Percentiles rank a stretch among this genome's conserved stretches.
Conservation (phyloP, 2,113 vertebrate species). For the Dipodomys merriami region DNA sequence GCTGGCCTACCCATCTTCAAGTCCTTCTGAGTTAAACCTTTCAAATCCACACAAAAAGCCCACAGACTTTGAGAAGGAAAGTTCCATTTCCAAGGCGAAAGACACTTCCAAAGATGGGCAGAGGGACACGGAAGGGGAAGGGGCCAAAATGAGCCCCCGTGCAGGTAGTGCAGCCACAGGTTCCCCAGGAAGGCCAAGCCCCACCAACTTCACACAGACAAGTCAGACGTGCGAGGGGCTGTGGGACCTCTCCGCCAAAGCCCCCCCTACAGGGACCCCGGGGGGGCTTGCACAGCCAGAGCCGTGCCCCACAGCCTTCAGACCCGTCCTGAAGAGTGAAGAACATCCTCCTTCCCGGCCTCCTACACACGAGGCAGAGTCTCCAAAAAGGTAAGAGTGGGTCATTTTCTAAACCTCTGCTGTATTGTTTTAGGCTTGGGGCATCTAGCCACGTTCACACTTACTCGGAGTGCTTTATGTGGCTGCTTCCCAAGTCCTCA, state of each 20-base stretch:
- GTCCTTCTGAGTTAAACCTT: conserved; percentile 81
- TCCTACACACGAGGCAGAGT: conserved; percentile 73
- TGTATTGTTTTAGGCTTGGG: not conserved
- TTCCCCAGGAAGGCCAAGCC: conserved; percentile 94
- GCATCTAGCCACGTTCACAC: not conserved
- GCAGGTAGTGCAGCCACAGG: conserved; percentile 93
- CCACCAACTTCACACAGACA: conserved; percentile 91
- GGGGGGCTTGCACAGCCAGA: conserved; percentile 78
- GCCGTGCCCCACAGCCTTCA: conserved; percentile 80
- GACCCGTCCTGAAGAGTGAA: conserved; percentile 78
- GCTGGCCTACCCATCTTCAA: conserved; percentile 86
- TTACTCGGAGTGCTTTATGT: not conserved
- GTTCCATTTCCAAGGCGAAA: conserved; percentile 76
- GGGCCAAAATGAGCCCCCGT: conserved; percentile 92
- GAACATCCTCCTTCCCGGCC: conserved; percentile 58
- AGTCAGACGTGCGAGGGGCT: conserved; percentile 81
- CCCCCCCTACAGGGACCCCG: conserved; percentile 36
- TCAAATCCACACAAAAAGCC: conserved; percentile 83
- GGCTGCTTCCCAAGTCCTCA: not conserved
- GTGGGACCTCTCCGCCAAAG: conserved; percentile 81
- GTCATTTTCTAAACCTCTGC: not conserved
- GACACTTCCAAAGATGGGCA: conserved; percentile 82
- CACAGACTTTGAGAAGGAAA: conserved; percentile 83
- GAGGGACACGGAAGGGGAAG: conserved; percentile 87
- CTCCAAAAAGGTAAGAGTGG: conserved; percentile 85